Evolutionary conservation across 2,113 vertebrate genomes (phyloP).

Genomic region (Irena cyanogastra): DNA sequence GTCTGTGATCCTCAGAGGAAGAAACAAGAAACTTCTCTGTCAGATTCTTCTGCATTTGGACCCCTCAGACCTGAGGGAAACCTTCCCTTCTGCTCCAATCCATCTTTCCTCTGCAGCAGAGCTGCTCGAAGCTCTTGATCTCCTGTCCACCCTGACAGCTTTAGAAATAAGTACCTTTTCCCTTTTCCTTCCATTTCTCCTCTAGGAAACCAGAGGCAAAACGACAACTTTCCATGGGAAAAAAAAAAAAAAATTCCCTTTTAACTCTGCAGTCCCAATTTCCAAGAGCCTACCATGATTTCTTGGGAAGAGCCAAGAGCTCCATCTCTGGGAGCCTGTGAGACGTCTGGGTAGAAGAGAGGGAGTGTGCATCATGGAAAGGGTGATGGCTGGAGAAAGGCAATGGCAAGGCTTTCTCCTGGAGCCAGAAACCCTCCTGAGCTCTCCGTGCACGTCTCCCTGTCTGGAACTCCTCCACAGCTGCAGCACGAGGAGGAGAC

Average conservation of each 20-base stretch:
- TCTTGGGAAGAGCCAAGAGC: background rate
- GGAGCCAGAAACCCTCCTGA: background rate
- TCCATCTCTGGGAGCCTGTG: background rate
- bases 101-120: background rate
- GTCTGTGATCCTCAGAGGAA: background rate
- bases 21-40: background rate
- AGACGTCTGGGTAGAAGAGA: background rate
- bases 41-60: background rate
- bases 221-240: slow-evolving; percentile 1
- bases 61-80: background rate
- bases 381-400: background rate
- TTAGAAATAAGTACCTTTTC: background rate
- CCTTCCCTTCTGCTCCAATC: background rate
- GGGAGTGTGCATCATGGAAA: background rate
- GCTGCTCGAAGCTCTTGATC: background rate
- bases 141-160: background rate
- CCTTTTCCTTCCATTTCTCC: background rate
- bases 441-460: background rate
- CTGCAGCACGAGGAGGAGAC: background rate
- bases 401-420: background rate
- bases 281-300: background rate
- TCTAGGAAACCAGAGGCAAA: background rate
- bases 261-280: background rate
- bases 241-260: background rate
- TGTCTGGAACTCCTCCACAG: background rate